phyloP scores from a whole-genome alignment of 2,888 invertebrate genomes.

The Stegana nigrithorax region DNA sequence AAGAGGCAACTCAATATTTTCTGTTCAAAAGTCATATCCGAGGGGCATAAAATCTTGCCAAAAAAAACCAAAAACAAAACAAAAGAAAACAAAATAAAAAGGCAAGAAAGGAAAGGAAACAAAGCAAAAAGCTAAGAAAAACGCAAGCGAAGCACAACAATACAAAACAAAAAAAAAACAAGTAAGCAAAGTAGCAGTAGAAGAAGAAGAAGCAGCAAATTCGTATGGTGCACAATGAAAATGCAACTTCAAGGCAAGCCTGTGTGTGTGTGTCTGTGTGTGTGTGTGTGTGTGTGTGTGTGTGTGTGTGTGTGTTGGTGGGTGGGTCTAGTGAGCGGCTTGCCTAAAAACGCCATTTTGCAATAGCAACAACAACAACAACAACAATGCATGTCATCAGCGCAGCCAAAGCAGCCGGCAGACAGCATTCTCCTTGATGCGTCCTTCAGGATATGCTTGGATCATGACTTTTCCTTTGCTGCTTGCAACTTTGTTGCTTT shows the following conservation, averaged over 20 bases:
- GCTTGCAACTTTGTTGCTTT: neutral
- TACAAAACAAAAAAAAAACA: neutral
- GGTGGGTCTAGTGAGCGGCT: too few relatives aligned
- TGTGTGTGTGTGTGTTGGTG: neutral
- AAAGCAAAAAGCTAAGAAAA: neutral
- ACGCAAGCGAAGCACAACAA: neutral
- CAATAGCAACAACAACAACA: neutral
- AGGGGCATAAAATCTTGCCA: conserved; percentile 18
- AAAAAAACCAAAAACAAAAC: conserved; percentile 3
- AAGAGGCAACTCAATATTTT: conserved; percentile 18
- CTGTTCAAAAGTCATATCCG: conserved; percentile 24
- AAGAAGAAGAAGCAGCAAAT: too few relatives aligned
- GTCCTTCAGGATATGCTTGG: conserved; percentile 63
- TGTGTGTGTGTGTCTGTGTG: neutral
- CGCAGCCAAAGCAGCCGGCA: conserved; percentile 21
- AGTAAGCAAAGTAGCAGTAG: too few relatives aligned
- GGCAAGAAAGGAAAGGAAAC: neutral
- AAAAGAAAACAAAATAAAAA: neutral
- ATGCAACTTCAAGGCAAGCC: too few relatives aligned
- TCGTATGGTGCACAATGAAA: too few relatives aligned
- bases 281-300: neutral
- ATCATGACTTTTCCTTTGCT: conserved; percentile 56
- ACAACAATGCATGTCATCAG: conserved; percentile 36
- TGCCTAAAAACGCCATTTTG: neutral
- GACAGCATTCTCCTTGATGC: conserved; percentile 58